Base-by-base conservation (phyloP, 2,797 vertebrate genomes). In the Acrocephalus scirpaceus region DNA sequence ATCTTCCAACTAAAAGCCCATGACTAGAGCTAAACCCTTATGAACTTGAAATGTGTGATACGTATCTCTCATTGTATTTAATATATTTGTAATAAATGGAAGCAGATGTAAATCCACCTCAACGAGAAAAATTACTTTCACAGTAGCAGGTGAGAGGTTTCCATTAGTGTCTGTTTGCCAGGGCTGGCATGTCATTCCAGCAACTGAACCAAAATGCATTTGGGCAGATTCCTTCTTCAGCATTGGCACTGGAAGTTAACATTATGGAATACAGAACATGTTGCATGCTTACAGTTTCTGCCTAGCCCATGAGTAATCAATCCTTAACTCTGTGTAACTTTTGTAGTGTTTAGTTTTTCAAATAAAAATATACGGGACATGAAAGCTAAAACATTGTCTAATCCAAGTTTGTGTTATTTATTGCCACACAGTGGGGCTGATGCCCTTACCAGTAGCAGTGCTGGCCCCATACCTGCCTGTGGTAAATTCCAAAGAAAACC, bases 181-280 rank as follows among this genome's bases (percentile, higher is more conserved):
- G 60, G 36, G 50, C 34, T 32, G 58, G n/a, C 34, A 61, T 21
- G 21, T 47, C 21, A 25, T 54, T 69, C 30, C 56, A 84, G 27
- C 30, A 57, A 76, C 12, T 34, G 85, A 75, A 78, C 6, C 34
- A 61, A 62, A 92, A 60, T 48, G 38, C 9, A 16, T 72, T 34
- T 61, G 48, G 30, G 62, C 26, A 93, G 50, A n/a, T 77, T 86
- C 42, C 42, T 84, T 56, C 62, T 58, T 83, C 42, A 67, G 30
- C 30, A 48, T 7, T 67, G 67, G 45, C 27, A 50, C 9, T 81
- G 48, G 44, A 73, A 73, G 45, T 6, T 81, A 45, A n/a, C 20
- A 20, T n/a, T 57, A 78, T 30, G 30, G 34, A 60, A 45, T 16
- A 67, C 0, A 2, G 48, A 75, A 48, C 0, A 0, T 1, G 1